Evolutionary conservation across 2,113 vertebrate species (phyloP).

Genomic region (Sula dactylatra): DNA sequence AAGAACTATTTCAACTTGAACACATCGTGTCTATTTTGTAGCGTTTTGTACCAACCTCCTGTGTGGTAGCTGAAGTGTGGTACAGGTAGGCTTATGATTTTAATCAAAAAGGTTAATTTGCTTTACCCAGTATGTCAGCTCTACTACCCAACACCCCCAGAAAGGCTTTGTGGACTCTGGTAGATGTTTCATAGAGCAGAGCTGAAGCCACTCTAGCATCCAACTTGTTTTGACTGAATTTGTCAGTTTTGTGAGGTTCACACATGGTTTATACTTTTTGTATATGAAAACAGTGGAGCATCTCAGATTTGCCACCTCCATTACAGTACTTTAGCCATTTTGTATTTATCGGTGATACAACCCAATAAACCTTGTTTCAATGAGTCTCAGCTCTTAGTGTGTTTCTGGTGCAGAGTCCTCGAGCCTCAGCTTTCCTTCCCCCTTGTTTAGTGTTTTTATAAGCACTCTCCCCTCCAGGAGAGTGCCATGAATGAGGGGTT

Average conservation of each 20-base stretch:
- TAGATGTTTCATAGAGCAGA: background rate
- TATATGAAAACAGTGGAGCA: background rate
- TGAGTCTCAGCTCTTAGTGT: background rate
- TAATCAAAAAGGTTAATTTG: background rate
- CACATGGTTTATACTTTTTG: background rate
- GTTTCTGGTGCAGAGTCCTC: background rate
- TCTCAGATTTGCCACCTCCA: background rate
- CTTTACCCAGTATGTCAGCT: background rate
- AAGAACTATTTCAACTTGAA: background rate
- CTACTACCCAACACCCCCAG: background rate
- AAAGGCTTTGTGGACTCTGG: background rate
- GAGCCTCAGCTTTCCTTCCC: background rate
- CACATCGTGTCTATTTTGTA: background rate
- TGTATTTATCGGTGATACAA: conserved; percentile 17
- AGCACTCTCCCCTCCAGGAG: no score
- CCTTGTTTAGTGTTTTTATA: fast-evolving
- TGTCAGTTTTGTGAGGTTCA: background rate
- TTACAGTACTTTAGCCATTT: background rate
- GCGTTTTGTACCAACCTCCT: background rate
- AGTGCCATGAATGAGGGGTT: fast-evolving
- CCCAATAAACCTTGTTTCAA: conserved; percentile 65
- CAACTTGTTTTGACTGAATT: background rate
- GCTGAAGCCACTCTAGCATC: background rate
- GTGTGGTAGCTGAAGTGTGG: background rate
- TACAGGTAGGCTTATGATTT: background rate